phyloP scores from a whole-genome alignment of 1,140 invertebrate species.

The Drosophila murphyi region DNA sequence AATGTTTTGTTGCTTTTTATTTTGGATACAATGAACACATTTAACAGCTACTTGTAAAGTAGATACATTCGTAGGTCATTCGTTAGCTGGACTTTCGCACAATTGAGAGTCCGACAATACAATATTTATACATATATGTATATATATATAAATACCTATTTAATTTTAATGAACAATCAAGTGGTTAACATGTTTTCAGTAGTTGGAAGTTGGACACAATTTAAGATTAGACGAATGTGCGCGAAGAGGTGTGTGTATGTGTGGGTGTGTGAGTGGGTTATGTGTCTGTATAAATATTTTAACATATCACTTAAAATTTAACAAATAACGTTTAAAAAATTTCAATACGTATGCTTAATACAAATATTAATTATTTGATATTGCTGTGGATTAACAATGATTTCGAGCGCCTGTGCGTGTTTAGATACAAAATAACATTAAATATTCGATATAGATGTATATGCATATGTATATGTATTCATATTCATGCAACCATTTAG shows the following conservation, averaged over 20 bases:
- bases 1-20: conserved; percentile 41
- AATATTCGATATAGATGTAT: conserved; percentile 18
- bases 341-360: conserved; percentile 24
- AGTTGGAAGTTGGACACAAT: conserved; percentile 16
- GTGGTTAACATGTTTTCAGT: conserved; percentile 15
- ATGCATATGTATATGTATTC: conserved; percentile 3
- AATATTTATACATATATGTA: conserved; percentile 15
- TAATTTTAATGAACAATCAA: conserved; percentile 9
- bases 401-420: conserved; percentile 56
- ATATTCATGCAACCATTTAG: neutral
- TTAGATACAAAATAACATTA: conserved; percentile 54
- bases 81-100: conserved; percentile 24
- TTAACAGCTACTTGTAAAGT: conserved; percentile 73
- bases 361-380: conserved; percentile 42
- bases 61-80: conserved; percentile 50
- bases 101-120: conserved; percentile 25
- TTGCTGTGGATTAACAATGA: conserved; percentile 38
- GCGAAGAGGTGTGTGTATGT: conserved; percentile 23
- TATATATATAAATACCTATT: conserved; percentile 16
- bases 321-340: conserved; percentile 42
- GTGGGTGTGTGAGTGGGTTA: neutral
- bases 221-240: conserved; percentile 25
- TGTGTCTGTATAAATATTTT: conserved; percentile 43
- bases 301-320: conserved; percentile 52
- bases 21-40: conserved; percentile 60